These are phyloP conservation scores for Heteromormyrus szaboi DNA, from an alignment of 2,797 vertebrate species.

Conservation along the genomic window DNA sequence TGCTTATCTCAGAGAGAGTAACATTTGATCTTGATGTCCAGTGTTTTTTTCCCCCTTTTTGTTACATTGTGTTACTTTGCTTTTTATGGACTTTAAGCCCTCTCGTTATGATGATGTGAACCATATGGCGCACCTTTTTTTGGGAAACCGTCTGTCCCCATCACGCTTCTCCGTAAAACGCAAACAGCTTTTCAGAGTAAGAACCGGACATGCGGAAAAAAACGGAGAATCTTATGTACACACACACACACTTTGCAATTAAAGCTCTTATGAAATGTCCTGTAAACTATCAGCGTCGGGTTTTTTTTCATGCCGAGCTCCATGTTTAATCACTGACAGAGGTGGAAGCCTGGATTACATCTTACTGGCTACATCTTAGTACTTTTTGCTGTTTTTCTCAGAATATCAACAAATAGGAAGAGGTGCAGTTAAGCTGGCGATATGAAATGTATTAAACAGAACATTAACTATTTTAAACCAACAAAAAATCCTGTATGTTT, in stretches of 20 bases:
- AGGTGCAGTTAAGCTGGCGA: background rate
- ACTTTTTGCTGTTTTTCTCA: background rate
- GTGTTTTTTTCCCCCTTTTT: constrained; percentile 14
- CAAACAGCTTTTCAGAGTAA: constrained; percentile 8
- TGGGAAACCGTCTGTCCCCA: constrained; percentile 52
- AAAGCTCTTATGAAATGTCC: constrained; percentile 67
- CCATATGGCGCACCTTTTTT: constrained; percentile 29
- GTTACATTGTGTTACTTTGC: constrained; percentile 30
- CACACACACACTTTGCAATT: constrained; percentile 66
- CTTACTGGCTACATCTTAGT: background rate
- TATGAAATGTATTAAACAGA: background rate
- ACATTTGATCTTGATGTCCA: constrained; percentile 4
- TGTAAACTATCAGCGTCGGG: background rate
- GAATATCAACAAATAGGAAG: background rate
- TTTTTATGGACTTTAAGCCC: constrained; percentile 58
- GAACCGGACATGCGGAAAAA: background rate
- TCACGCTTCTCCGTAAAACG: constrained; percentile 41
- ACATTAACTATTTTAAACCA: background rate
- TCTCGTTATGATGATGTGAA: constrained; percentile 41
- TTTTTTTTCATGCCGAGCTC: background rate
- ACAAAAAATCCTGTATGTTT: background rate
- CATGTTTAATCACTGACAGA: background rate
- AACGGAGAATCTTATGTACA: background rate
- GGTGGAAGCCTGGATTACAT: background rate
- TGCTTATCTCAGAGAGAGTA: constrained; percentile 46